phyloP scores from a whole-genome alignment of 2,888 invertebrate genomes.

The Pseudeuparius sepicola region DNA sequence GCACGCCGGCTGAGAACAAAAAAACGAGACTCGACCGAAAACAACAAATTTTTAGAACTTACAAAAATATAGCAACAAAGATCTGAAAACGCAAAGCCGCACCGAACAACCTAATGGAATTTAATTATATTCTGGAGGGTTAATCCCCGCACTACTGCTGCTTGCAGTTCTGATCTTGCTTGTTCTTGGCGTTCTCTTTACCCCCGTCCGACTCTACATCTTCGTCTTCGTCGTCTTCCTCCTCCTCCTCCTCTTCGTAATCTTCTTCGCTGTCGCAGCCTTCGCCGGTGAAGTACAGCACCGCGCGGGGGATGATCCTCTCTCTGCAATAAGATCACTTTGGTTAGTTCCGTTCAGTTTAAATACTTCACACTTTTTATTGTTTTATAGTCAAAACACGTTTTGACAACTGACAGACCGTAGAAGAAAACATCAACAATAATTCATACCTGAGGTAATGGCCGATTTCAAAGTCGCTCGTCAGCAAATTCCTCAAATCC shows the following conservation, averaged over 20 bases:
- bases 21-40: too few species aligned
- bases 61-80: conserved; percentile 15
- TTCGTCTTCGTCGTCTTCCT: conserved; percentile 57
- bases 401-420: too few species aligned
- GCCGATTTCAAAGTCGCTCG: conserved; percentile 96
- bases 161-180: conserved; percentile 37
- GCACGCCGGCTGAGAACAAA: too few species aligned
- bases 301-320: conserved; percentile 92
- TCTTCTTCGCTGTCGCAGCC: conserved; percentile 66
- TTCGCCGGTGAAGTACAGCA: conserved; percentile 93
- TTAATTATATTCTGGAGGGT: neutral
- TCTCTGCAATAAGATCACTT: conserved; percentile 52
- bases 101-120: too few species aligned
- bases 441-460: conserved; percentile 75
- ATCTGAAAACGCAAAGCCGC: too few species aligned
- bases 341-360: too few species aligned
- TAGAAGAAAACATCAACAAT: too few species aligned
- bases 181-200: conserved; percentile 28
- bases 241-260: conserved; percentile 69
- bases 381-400: too few species aligned
- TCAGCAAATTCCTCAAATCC: conserved; percentile 74
- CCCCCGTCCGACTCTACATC: conserved; percentile 47
- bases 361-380: too few species aligned
- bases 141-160: conserved; percentile 30
- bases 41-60: too few species aligned